Evolutionary conservation across 1,140 invertebrate species (phyloP).

Genomic region (Ruditapes philippinarum): DNA sequence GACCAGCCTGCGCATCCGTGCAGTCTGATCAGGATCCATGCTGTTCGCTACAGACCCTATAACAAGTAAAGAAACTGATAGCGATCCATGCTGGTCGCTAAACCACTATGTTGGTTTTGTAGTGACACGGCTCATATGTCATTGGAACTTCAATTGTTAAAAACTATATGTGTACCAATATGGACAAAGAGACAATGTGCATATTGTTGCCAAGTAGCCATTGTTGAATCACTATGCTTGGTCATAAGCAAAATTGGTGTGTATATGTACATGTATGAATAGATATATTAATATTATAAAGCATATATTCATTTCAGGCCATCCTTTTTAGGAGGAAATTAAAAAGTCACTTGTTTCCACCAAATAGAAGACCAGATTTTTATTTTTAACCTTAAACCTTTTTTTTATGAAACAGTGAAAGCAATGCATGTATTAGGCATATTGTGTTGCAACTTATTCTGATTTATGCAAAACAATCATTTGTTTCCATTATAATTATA

Average conservation of each 20-base stretch:
- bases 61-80: no score
- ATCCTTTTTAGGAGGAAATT: constrained; percentile 27
- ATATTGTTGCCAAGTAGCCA: constrained; percentile 12
- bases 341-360: constrained; percentile 49
- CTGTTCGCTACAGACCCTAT: no score
- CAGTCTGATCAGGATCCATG: no score
- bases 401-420: neutral
- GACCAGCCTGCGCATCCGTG: no score
- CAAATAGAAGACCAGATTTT: constrained; percentile 12
- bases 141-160: neutral
- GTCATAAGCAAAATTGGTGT: neutral
- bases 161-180: neutral
- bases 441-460: neutral
- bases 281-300: neutral
- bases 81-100: no score
- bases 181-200: constrained; percentile 19
- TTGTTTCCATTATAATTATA: constrained; percentile 3
- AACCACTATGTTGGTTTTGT: no score
- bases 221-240: constrained; percentile 39
- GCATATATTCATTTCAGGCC: constrained; percentile 39
- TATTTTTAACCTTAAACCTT: neutral
- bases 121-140: neutral
- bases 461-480: constrained; percentile 12
- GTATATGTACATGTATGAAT: constrained; percentile 18
- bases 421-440: neutral